Percentiles rank a stretch among this genome's conserved stretches.
Evolutionary conservation across 2,888 invertebrate species (phyloP).

Genomic region (Pristionchus maxplancki): DNA sequence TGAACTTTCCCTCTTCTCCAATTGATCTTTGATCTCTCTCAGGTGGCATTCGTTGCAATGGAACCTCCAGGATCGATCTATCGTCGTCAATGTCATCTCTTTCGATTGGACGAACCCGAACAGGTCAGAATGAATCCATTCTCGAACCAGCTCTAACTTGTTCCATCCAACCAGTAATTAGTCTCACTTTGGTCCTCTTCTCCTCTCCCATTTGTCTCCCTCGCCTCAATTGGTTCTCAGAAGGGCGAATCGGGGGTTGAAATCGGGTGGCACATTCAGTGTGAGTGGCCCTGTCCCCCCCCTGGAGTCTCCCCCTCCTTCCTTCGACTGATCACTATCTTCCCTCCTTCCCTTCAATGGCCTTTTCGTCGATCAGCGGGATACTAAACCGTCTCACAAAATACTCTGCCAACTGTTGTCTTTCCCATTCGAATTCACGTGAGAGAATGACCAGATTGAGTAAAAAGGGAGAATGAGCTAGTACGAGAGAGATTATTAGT

Average conservation of each 20-base stretch:
- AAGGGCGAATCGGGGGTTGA: conserved; percentile 1
- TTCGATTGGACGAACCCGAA: conserved; percentile 30
- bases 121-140: conserved; percentile 26
- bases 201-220: not conserved
- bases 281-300: conserved; percentile 24
- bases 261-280: conserved; percentile 24
- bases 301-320: not conserved
- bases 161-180: conserved; percentile 20
- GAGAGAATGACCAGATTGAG: not conserved
- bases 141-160: conserved; percentile 30
- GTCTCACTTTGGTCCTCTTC: conserved; percentile 3
- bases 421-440: conserved; percentile 34
- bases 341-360: conserved; percentile 10
- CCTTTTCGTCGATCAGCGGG: conserved; percentile 45
- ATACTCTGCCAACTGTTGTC: conserved; percentile 31
- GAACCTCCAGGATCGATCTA: conserved; percentile 49
- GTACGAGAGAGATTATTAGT: conserved; percentile 24
- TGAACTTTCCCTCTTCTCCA: not conserved
- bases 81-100: conserved; percentile 46
- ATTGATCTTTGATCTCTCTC: conserved; percentile 38
- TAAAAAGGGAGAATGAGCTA: not conserved
- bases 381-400: conserved; percentile 45
- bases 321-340: conserved; percentile 45
- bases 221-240: conserved; percentile 20
- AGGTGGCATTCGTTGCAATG: conserved; percentile 43